Percentiles rank a stretch among this genome's conserved stretches.
phyloP scores from a whole-genome alignment of 2,113 vertebrate genomes.

The Sturnira hondurensis region DNA sequence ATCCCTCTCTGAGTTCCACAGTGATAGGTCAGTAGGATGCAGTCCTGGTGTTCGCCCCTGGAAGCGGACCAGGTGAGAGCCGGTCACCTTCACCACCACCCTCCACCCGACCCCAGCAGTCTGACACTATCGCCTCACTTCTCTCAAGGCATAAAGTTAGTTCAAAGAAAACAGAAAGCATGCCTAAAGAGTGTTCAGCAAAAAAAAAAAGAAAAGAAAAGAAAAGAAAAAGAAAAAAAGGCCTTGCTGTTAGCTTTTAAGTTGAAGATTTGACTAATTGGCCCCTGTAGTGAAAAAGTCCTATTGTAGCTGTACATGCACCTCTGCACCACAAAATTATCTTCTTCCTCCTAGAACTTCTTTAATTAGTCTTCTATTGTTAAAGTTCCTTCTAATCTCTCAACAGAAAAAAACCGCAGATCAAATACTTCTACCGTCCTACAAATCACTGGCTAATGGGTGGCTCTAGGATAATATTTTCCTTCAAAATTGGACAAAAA shows the following conservation, averaged over 20 bases:
- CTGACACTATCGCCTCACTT: not conserved
- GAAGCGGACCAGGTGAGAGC: not conserved
- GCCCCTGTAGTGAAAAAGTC: not conserved
- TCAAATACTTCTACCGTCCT: not conserved
- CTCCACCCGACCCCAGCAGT: not conserved
- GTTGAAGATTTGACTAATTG: not conserved
- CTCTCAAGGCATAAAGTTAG: not conserved
- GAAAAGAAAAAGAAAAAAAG: no score
- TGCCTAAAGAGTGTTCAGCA: not conserved
- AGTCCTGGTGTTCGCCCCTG: not conserved
- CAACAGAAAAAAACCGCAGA: conserved; percentile 12
- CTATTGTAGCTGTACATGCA: not conserved
- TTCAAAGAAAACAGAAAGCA: not conserved
- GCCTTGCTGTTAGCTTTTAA: not conserved
- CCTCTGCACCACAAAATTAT: not conserved
- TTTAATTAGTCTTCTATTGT: not conserved
- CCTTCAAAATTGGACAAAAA: conserved; percentile 24
- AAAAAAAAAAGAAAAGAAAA: no score
- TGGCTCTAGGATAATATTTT: conserved; percentile 8
- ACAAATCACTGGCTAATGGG: not conserved
- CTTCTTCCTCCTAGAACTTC: not conserved
- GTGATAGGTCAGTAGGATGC: not conserved
- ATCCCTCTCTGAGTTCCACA: not conserved
- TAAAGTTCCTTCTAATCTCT: conserved; percentile 20
- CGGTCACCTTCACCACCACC: not conserved